phyloP scores from a whole-genome alignment of 2,888 invertebrate species.

The Euplagia quadripunctaria region DNA sequence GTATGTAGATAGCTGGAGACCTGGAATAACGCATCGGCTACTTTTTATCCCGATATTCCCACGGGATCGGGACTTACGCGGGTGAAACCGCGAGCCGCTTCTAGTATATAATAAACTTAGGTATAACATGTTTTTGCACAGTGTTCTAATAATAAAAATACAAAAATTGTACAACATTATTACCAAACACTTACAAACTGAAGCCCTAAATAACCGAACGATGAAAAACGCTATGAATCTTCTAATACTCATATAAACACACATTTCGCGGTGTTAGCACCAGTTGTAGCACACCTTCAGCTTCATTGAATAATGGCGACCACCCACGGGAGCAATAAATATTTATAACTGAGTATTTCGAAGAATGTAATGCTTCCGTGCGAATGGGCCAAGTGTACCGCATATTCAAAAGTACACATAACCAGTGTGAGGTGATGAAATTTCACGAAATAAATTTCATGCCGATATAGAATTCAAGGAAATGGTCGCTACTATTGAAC shows the following conservation, averaged over 20 bases:
- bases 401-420: conserved; percentile 41
- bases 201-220: conserved; percentile 10
- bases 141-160: neutral
- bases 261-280: conserved; percentile 50
- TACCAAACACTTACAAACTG: conserved; percentile 2
- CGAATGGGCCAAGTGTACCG: conserved; percentile 57
- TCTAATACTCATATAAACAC: conserved; percentile 38
- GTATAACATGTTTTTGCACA: no score
- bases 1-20: no score
- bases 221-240: conserved; percentile 22
- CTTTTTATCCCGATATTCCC: no score
- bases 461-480: conserved; percentile 8
- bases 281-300: conserved; percentile 53
- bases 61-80: no score
- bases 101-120: no score
- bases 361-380: conserved; percentile 66
- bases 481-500: neutral
- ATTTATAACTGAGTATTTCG: conserved; percentile 66
- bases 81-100: no score
- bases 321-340: conserved; percentile 69
- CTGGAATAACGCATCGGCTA: no score
- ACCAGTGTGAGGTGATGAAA: conserved; percentile 26
- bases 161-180: neutral
- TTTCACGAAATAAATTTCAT: conserved; percentile 35
- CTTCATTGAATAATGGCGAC: conserved; percentile 63